Evolutionary conservation across 2,113 vertebrate species (phyloP).

Genomic region (Dolichallabes microphthalmus): DNA sequence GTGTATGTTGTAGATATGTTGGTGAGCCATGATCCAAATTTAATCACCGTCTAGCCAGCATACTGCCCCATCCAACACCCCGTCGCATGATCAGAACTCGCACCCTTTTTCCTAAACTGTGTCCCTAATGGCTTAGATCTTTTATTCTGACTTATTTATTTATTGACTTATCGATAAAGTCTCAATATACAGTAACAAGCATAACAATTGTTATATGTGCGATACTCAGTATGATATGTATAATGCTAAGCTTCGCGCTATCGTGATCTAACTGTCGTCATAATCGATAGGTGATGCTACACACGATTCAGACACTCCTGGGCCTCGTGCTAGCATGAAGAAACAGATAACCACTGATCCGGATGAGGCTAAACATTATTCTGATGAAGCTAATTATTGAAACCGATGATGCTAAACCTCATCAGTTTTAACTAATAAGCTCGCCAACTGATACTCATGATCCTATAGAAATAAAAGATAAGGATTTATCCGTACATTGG

Average conservation of each 20-base stretch:
- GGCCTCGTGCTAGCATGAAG: not conserved
- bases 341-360: not conserved
- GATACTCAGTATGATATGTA: not conserved
- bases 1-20: too few relatives aligned
- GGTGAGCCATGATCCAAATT: too few relatives aligned
- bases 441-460: not conserved
- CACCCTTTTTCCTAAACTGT: too few relatives aligned
- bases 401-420: not conserved
- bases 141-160: too few relatives aligned
- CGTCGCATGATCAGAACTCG: too few relatives aligned
- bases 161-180: too few relatives aligned
- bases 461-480: too few relatives aligned
- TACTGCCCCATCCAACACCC: too few relatives aligned
- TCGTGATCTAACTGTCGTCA: not conserved
- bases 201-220: not conserved
- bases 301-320: not conserved
- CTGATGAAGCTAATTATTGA: not conserved
- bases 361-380: not conserved
- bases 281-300: not conserved
- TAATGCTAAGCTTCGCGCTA: not conserved
- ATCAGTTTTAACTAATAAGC: not conserved
- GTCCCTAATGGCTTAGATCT: too few relatives aligned
- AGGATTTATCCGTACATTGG: too few relatives aligned
- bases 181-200: not conserved
- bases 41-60: too few relatives aligned